These are phyloP conservation scores for Mastomys coucha DNA, from an alignment of 2,113 vertebrate genomes.

Conservation along the genomic window DNA sequence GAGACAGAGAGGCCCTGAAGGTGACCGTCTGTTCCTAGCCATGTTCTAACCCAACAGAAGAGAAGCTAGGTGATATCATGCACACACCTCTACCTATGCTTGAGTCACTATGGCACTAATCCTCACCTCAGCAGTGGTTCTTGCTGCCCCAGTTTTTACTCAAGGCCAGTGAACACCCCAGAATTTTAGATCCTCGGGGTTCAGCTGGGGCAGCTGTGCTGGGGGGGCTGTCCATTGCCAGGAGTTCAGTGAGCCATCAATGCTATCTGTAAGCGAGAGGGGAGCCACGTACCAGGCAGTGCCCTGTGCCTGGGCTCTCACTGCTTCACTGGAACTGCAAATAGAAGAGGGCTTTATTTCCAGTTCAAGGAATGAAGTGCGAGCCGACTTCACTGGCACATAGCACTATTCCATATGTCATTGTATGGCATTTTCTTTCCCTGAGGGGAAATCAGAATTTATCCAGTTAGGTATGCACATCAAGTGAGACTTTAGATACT, in stretches of 20 bases:
- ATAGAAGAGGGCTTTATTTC: neutral
- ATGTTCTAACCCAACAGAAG: neutral
- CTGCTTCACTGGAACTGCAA: neutral
- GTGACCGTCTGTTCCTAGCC: neutral
- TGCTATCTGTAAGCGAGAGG: neutral
- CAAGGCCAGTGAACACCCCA: neutral
- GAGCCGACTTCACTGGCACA: neutral
- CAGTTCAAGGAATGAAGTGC: neutral
- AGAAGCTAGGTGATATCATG: neutral
- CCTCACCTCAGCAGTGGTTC: neutral
- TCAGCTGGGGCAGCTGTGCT: neutral
- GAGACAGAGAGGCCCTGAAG: neutral
- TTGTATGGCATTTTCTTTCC: neutral
- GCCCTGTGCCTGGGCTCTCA: too few relatives aligned
- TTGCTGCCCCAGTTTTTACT: neutral
- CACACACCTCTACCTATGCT: too few relatives aligned
- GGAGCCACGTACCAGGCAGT: neutral
- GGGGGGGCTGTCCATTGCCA: neutral
- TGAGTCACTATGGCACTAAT: accelerated
- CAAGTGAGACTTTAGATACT: neutral
- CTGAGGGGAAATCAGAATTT: neutral
- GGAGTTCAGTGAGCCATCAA: neutral
- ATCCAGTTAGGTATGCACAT: neutral
- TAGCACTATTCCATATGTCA: neutral
- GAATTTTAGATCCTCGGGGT: neutral